phyloP scores from a whole-genome alignment of 2,113 vertebrate species.

The Colaptes auratus region DNA sequence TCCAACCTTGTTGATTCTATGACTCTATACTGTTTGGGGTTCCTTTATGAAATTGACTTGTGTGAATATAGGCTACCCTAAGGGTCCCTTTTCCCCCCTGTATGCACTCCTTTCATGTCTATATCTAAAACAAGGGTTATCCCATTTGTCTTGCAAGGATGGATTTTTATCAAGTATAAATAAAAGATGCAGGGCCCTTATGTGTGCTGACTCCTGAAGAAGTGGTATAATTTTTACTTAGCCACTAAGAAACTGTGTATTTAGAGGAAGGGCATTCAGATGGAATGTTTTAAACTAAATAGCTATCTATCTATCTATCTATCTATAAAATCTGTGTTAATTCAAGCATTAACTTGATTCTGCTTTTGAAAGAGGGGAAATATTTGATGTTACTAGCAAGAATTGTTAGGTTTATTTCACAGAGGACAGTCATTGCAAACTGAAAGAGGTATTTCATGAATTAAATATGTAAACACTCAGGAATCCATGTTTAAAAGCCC shows the following conservation, averaged over 20 bases:
- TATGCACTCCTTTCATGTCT: neutral
- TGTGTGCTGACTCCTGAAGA: neutral
- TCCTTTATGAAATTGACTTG: neutral
- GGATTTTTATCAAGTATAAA: constrained; percentile 14
- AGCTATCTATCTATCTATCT: no score
- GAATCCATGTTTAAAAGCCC: no score
- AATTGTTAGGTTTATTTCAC: neutral
- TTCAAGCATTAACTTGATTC: neutral
- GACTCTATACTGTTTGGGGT: constrained; percentile 6
- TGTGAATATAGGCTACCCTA: neutral
- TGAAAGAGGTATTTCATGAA: neutral
- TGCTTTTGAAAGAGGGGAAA: neutral
- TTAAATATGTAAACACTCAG: no score
- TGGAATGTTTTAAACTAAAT: neutral
- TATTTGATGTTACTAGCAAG: neutral
- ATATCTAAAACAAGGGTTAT: neutral
- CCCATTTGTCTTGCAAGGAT: neutral
- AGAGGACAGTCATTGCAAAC: neutral
- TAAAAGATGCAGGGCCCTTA: neutral
- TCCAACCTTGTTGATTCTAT: no score
- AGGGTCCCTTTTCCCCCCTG: neutral
- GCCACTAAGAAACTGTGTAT: neutral
- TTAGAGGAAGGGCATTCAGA: neutral
- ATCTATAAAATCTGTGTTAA: no score
- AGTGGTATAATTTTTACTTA: neutral